These are phyloP conservation scores for Cyanistes caeruleus DNA, from an alignment of 2,113 vertebrate species.

Conservation along the genomic window DNA sequence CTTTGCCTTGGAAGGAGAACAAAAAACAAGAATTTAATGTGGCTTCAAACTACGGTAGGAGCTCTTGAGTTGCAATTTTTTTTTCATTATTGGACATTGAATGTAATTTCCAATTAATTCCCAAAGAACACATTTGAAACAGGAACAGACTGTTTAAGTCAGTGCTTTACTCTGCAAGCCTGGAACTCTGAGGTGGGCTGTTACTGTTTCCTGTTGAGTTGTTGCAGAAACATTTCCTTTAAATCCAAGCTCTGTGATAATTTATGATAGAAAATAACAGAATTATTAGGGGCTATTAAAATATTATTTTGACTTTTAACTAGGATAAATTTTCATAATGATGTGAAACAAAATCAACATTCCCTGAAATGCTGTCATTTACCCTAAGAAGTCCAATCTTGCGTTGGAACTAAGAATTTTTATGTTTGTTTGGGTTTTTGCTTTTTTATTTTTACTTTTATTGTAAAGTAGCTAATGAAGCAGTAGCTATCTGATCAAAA, in stretches of 20 bases:
- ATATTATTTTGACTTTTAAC: neutral
- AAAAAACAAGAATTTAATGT: neutral
- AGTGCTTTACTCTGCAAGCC: neutral
- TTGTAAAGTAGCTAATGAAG: neutral
- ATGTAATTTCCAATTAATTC: neutral
- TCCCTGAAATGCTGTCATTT: neutral
- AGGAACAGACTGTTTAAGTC: neutral
- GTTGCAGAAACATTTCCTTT: conserved; percentile 38
- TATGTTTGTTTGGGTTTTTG: neutral
- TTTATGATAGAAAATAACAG: conserved; percentile 25
- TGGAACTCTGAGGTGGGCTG: conserved; percentile 1
- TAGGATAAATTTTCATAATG: neutral
- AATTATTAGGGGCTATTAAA: conserved; percentile 1
- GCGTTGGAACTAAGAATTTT: neutral
- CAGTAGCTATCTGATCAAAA: neutral
- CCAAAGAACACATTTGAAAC: neutral
- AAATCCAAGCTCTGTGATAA: neutral
- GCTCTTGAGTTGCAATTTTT: neutral
- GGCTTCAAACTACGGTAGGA: neutral
- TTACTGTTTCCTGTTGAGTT: neutral
- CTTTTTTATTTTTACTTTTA: neutral
- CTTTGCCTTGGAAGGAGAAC: neutral
- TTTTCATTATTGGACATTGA: neutral
- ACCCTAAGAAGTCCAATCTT: neutral
- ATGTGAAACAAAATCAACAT: neutral